These are phyloP conservation scores for Todiramphus chloris DNA, from an alignment of 2,113 vertebrate species.

Conservation along the genomic window DNA sequence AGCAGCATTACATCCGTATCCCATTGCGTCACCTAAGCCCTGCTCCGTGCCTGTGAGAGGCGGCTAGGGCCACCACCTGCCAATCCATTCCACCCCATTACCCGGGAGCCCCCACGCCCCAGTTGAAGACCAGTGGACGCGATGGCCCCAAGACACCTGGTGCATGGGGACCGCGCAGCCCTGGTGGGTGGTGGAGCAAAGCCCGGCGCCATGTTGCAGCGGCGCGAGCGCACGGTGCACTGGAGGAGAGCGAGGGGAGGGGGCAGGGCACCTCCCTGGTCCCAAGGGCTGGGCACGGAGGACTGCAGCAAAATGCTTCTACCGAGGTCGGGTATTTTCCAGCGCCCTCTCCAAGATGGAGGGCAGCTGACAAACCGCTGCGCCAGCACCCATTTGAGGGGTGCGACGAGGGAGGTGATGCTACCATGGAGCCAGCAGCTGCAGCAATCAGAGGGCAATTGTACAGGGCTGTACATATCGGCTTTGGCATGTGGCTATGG, in stretches of 20 bases:
- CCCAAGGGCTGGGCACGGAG: not conserved
- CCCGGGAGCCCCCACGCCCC: not conserved
- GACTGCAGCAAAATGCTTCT: slow-evolving; percentile 29
- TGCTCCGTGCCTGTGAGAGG: rapidly evolving
- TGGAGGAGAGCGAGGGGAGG: slow-evolving; percentile 30
- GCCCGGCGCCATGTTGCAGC: slow-evolving; percentile 63
- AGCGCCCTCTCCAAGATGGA: not conserved
- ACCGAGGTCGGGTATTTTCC: not conserved
- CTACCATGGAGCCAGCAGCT: not conserved
- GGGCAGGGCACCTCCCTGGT: slow-evolving; percentile 2
- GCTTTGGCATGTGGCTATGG: rapidly evolving
- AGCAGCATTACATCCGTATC: not conserved
- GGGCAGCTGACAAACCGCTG: not conserved
- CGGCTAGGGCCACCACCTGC: rapidly evolving
- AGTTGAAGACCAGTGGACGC: not conserved
- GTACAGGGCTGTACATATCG: rapidly evolving
- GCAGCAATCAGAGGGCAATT: rapidly evolving
- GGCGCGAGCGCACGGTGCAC: slow-evolving; percentile 13
- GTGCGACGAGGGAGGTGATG: rapidly evolving
- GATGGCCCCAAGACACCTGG: not conserved
- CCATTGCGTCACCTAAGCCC: not conserved
- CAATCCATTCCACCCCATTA: slow-evolving; percentile 3
- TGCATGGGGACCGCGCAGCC: rapidly evolving
- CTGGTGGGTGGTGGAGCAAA: not conserved
- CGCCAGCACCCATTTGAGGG: rapidly evolving